Percentiles rank a stretch among this genome's conserved stretches.
Conservation (phyloP, 1,140 invertebrate species). For the Nymphalis io region DNA sequence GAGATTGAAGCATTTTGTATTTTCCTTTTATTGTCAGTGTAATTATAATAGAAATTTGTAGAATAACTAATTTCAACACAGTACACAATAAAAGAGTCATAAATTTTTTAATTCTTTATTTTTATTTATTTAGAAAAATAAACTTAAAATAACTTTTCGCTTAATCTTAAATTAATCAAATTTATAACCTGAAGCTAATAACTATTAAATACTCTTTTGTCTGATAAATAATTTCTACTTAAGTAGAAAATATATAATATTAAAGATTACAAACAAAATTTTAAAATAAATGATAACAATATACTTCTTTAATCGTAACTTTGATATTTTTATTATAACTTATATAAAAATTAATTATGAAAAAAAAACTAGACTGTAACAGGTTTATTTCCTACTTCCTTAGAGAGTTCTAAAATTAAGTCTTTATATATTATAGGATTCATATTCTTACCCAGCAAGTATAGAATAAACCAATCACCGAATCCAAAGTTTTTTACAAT, state of each 20-base stretch:
- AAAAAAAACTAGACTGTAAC: constrained; percentile 49
- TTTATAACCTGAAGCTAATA: neutral
- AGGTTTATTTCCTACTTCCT: constrained; percentile 61
- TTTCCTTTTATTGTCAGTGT: neutral
- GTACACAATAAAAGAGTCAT: neutral
- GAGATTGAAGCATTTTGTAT: neutral
- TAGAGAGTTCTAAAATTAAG: constrained; percentile 75
- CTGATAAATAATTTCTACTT: neutral
- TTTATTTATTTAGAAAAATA: constrained; percentile 1
- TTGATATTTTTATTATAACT: neutral
- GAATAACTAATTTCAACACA: neutral
- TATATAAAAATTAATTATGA: neutral
- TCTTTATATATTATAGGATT: constrained; percentile 83
- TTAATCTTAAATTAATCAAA: neutral
- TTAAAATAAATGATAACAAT: neutral
- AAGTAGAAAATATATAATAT: neutral
- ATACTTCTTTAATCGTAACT: neutral
- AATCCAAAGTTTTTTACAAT: constrained; percentile 81
- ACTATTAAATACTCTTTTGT: too few relatives aligned
- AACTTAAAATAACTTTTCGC: constrained; percentile 9
- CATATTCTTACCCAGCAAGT: constrained; percentile 84
- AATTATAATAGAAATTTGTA: too few relatives aligned
- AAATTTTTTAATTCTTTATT: constrained; percentile 2
- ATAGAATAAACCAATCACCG: constrained; percentile 87
- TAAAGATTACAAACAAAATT: neutral